phyloP scores from a whole-genome alignment of 2,797 vertebrate species.

The Anomalospiza imberbis region DNA sequence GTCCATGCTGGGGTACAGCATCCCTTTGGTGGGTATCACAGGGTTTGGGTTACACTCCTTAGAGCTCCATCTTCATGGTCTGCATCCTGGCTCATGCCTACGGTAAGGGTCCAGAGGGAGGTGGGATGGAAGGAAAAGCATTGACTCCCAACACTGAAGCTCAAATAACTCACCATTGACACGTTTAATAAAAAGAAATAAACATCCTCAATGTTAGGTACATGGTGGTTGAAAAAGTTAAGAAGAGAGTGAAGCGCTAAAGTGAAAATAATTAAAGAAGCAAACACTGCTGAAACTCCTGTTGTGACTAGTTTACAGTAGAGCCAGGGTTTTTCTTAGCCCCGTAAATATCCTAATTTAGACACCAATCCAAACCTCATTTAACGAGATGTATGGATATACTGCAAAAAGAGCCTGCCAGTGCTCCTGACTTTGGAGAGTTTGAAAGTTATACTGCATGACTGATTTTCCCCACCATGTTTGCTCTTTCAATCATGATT shows the following conservation, averaged over 20 bases:
- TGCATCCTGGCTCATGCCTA: background rate
- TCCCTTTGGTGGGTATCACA: background rate
- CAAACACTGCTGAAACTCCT: background rate
- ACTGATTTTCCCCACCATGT: background rate
- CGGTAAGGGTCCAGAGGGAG: background rate
- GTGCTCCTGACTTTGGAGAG: background rate
- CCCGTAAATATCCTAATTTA: background rate
- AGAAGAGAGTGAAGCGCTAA: background rate
- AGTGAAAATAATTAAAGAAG: background rate
- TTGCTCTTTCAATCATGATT: background rate
- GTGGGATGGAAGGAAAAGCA: background rate
- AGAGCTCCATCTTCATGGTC: slow-evolving; percentile 1
- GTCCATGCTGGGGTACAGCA: background rate
- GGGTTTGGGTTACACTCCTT: background rate
- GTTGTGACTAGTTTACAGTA: background rate
- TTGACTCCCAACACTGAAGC: background rate
- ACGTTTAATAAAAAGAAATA: accelerated
- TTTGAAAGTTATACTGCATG: background rate
- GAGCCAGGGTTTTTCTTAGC: background rate
- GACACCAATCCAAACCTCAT: background rate
- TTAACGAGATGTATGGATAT: background rate
- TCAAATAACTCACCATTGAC: background rate
- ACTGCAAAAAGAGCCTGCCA: background rate
- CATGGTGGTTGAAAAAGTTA: background rate
- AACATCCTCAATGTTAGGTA: background rate